Percentiles rank a stretch among this genome's conserved stretches.
phyloP scores from a whole-genome alignment of 2,113 vertebrate genomes.

The Phylloscopus trochiloides region DNA sequence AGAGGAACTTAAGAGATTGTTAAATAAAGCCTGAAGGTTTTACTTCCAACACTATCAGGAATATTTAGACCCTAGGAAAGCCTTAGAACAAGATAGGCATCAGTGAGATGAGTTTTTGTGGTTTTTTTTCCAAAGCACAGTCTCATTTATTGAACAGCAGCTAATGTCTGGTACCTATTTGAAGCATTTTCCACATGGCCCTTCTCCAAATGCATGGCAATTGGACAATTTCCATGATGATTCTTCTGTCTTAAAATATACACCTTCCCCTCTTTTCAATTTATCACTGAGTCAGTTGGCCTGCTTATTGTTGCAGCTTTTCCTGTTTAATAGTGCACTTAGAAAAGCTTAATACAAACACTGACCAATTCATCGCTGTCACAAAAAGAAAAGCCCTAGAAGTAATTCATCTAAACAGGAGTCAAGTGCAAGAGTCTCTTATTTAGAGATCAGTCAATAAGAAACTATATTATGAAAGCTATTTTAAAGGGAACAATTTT shows the following conservation, averaged over 20 bases:
- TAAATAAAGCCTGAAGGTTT: not conserved
- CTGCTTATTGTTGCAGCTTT: conserved; percentile 24
- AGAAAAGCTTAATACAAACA: conserved; percentile 46
- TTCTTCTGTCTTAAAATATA: conserved; percentile 9
- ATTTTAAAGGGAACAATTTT: not conserved
- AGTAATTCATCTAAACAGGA: conserved; percentile 17
- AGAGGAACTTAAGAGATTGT: not conserved
- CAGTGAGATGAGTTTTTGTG: not conserved
- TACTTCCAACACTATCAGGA: not conserved
- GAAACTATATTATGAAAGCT: not conserved
- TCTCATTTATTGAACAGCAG: not conserved
- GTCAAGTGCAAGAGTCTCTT: conserved; percentile 27
- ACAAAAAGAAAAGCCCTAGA: conserved; percentile 16
- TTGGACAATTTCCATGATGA: conserved; percentile 8
- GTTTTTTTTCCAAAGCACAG: not conserved
- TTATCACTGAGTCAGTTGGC: not conserved
- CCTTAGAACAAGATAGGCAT: not conserved
- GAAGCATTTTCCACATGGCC: not conserved
- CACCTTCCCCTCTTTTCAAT: not conserved
- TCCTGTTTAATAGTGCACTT: not conserved
- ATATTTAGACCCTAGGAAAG: not conserved
- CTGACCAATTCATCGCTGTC: not conserved
- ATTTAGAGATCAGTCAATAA: conserved; percentile 15
- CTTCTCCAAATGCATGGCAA: not conserved
- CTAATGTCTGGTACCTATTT: not conserved